Conservation (phyloP, 2,888 invertebrate species). For the Zaprionus bogoriensis region DNA sequence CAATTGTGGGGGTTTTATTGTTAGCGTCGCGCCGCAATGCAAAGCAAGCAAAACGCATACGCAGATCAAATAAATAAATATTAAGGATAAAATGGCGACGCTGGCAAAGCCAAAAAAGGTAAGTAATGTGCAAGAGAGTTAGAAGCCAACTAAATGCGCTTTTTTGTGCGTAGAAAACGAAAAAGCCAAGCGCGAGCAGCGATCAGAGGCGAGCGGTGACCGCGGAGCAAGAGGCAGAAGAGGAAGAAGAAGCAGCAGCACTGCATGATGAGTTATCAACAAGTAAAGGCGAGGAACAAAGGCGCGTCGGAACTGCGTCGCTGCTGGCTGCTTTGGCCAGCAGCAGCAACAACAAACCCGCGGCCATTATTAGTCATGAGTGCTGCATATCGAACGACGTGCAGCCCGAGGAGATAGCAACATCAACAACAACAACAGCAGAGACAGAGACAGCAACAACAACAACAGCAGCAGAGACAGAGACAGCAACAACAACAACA, state of each 20-base stretch:
- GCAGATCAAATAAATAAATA: not conserved
- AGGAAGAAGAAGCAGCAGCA: conserved; percentile 42
- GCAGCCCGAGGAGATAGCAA: conserved; percentile 10
- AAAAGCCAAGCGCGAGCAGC: conserved; percentile 22
- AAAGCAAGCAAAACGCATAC: conserved; percentile 28
- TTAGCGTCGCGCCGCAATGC: conserved; percentile 34
- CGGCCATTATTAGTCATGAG: conserved; percentile 67
- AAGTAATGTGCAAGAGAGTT: conserved; percentile 20
- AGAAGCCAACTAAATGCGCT: conserved; percentile 18
- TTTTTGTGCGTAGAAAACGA: conserved; percentile 67
- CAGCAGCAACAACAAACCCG: conserved; percentile 37
- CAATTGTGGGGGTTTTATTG: conserved; percentile 45
- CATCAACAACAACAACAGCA: not conserved
- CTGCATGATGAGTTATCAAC: conserved; percentile 58
- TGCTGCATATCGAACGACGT: conserved; percentile 66
- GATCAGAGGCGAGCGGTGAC: conserved; percentile 11
- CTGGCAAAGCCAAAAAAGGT: conserved; percentile 81
- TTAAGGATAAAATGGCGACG: no score
- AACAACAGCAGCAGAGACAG: not conserved
- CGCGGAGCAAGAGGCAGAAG: conserved; percentile 24
- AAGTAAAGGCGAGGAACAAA: conserved; percentile 52
- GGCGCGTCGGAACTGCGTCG: conserved; percentile 41
- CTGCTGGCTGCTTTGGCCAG: conserved; percentile 40
- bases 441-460: not conserved
- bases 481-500: not conserved